Base-by-base conservation (phyloP, 2,888 invertebrate species). In the Linnaemya tessellans region DNA sequence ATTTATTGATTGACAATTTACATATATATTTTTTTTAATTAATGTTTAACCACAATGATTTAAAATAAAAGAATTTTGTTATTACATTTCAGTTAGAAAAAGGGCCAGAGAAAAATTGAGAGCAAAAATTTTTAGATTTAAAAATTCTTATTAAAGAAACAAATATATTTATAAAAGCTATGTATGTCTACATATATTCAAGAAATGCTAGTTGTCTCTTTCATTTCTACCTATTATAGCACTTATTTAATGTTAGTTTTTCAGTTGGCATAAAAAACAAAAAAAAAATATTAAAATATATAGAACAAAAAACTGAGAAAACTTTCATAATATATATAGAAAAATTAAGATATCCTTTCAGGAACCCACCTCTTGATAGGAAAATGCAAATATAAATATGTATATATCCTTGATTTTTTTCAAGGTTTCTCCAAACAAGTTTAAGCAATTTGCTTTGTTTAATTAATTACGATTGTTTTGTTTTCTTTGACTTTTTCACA, bases 261-360 rank as follows among this genome's bases (percentile, higher is more conserved):
- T 54, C 25, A 22, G 3, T n/a, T 35, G 15, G 10, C 46, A 62
- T 1, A 38, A 49, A 67, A 71, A 82, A 77, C 15, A 56, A 82
- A 81, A 22, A 60, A 75, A 22, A 60, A 71, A 65, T 65, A 22
- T 49, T 46, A 77, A 82, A 71, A 82, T 77, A 11, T 82, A 77
- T 77, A 77, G 64, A 82, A 75, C 41, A 62, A 46, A 10, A 41
- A 3, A 22, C 49, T 64, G 0, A 0, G 20, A 35, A 35, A 65
- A 58, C 46, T 58, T 56, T 46, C 0, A 41, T 38, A 8, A 43
- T n/a, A 67, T 13, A 20, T 38, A 38, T 9, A 22, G 22, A 8
- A 3, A 64, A 51, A 51, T n/a, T 51, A 20, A 9, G 20, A 38
- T 18, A 54, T 38, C 3, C 25, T 3, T 30, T 13, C 15, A 20